Evolutionary conservation across 2,113 vertebrate species (phyloP).

Genomic region (Raphicerus campestris): DNA sequence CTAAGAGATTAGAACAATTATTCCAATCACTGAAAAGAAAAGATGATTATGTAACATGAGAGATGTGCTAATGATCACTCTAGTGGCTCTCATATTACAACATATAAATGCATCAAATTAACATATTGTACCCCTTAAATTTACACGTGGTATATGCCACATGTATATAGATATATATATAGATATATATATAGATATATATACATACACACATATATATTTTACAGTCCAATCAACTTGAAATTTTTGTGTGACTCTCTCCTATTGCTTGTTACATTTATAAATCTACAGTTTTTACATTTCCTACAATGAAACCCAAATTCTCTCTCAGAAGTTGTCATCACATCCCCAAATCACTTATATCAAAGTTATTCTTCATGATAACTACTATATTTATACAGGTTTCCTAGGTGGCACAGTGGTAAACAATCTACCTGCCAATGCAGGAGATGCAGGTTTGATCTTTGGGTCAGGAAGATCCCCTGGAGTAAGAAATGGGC

Average conservation of each 20-base stretch:
- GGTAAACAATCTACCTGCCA: not conserved
- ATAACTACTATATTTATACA: not conserved
- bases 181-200: not conserved
- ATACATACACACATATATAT: not conserved
- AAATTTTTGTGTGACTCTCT: not conserved
- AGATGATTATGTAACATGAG: not conserved
- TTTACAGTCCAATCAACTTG: not conserved
- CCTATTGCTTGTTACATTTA: not conserved
- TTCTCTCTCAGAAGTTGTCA: not conserved
- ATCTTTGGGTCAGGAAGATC: not conserved
- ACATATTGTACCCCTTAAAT: not conserved
- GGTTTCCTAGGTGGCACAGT: not conserved
- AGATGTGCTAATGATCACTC: not conserved
- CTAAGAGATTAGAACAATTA: not conserved
- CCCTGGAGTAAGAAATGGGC: not conserved
- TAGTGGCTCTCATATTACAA: not conserved
- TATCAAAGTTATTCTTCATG: not conserved
- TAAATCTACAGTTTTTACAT: not conserved
- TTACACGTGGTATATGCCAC: not conserved
- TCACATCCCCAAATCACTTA: not conserved
- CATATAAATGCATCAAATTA: not conserved
- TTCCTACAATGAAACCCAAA: not conserved
- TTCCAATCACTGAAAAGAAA: not conserved
- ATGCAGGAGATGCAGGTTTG: not conserved
- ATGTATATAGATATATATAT: not conserved